Evolutionary conservation across 2,888 invertebrate genomes (phyloP), one percentile per base, ranked within the genome.

Genomic region (Idaea biselata): DNA sequence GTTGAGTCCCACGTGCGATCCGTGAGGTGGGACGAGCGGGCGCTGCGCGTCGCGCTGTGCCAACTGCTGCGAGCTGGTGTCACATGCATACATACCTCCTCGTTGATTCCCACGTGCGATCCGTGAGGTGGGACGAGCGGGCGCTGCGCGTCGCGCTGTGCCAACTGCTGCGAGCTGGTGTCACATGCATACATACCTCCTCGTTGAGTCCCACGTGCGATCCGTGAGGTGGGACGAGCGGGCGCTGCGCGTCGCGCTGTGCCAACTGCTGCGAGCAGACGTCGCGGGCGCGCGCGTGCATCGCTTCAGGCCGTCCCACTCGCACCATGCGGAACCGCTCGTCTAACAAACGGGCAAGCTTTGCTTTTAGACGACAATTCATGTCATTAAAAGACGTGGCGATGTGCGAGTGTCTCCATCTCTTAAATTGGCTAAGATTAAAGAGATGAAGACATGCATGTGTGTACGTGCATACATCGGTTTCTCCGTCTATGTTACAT

Each of bases 311-410:
- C 58, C 94, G 92, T 0, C 97, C 96, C 77, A 95, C 94, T 59
- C 96, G 94, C 44, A 96, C 94, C 90, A 95, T 90, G 67, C 91
- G 92, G 81, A 95, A 93, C 60, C 93, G 86, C 65, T 93, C 86
- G 63, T 82, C 86, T 89, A 73, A 65, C 60, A 59, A 5, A 60
- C 25, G 25, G 25, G n/a, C n/a, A 25, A 60, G 16, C n/a, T n/a
- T n/a, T 14, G 6, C 33, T 1, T 33, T 33, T 25, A 25, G 1
- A 25, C 25, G 25, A 25, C 3, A 25, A 1, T n/a, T n/a, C n/a
- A n/a, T n/a, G n/a, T n/a, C n/a, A n/a, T n/a, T n/a, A n/a, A n/a
- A n/a, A n/a, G n/a, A n/a, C n/a, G n/a, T n/a, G n/a, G n/a, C n/a
- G n/a, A n/a, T n/a, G n/a, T n/a, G n/a, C n/a, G n/a, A n/a, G n/a